Percentiles rank a stretch among this genome's conserved stretches.
These are phyloP conservation scores for Entomobrya proxima DNA, from an alignment of 2,888 invertebrate genomes.

Conservation along the genomic window DNA sequence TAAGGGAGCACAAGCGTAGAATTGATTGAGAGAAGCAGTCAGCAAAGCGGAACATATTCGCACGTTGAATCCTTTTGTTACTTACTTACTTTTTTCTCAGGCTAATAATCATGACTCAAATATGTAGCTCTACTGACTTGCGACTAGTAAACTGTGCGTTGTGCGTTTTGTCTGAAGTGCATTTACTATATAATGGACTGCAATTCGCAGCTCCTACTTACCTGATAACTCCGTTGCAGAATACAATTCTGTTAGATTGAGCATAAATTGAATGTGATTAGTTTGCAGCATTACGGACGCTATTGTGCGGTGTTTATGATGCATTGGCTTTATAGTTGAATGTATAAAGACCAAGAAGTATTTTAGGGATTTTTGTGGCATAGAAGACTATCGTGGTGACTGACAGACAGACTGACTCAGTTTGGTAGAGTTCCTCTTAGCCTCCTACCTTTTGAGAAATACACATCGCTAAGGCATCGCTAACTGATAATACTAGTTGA, in stretches of 20 bases:
- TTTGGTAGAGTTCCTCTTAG: slow-evolving; percentile 3
- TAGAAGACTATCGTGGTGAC: slow-evolving; percentile 17
- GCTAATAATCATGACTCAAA: slow-evolving; percentile 62
- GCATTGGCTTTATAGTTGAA: slow-evolving; percentile 34
- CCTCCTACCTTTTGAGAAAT: slow-evolving; percentile 28
- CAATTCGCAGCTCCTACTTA: slow-evolving; percentile 50
- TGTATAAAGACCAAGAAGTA: slow-evolving; percentile 35
- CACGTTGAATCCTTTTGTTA: slow-evolving; percentile 66
- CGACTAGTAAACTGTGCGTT: not conserved
- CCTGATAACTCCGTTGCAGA: slow-evolving; percentile 34
- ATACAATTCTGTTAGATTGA: not conserved
- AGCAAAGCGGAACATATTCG: slow-evolving; percentile 69
- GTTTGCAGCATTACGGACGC: slow-evolving; percentile 37
- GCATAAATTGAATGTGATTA: slow-evolving; percentile 28
- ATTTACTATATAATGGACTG: not conserved
- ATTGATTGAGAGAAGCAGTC: slow-evolving; percentile 66
- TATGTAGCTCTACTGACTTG: not conserved
- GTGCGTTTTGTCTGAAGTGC: slow-evolving; percentile 1
- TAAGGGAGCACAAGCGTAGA: slow-evolving; percentile 66
- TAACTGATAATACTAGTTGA: not conserved
- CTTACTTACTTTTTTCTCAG: slow-evolving; percentile 57
- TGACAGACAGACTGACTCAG: slow-evolving; percentile 51
- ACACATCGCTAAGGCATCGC: slow-evolving; percentile 27
- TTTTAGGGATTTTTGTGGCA: slow-evolving; percentile 53
- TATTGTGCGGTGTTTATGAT: slow-evolving; percentile 24